phyloP scores from a whole-genome alignment of 53 echinoderm and acorn worm species.

The Holothuria scabra region DNA sequence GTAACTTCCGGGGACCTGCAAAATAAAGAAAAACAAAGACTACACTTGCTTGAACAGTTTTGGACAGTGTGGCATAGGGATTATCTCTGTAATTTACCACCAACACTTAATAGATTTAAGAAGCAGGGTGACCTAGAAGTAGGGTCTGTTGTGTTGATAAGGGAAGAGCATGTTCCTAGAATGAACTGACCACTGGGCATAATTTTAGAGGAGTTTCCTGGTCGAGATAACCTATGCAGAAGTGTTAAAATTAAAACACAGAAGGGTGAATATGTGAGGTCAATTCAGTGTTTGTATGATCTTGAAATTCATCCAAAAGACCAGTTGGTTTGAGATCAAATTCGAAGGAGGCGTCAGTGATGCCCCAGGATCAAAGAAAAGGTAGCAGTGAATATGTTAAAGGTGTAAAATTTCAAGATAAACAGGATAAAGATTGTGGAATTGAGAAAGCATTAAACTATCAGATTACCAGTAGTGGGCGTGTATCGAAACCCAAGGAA shows the following conservation, averaged over 20 bases:
- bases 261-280: background rate
- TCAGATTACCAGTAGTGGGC: background rate
- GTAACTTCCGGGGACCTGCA: background rate
- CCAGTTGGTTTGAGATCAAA: background rate
- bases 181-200: conserved; percentile 17
- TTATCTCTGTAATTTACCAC: conserved; percentile 29
- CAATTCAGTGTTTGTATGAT: background rate
- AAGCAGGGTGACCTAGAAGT: background rate
- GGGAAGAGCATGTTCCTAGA: conserved; percentile 29
- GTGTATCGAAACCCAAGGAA: background rate
- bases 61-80: conserved; percentile 28
- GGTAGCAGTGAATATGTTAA: no score
- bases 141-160: conserved; percentile 9
- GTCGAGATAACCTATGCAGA: background rate
- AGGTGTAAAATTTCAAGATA: no score
- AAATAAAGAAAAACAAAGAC: background rate
- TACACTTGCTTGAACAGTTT: background rate
- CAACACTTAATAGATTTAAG: background rate
- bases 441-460: no score
- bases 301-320: background rate
- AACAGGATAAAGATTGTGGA: no score
- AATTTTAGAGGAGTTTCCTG: conserved; percentile 4
- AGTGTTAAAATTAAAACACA: conserved; percentile 4
- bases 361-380: no score
- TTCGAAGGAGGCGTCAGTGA: no score